Conservation (phyloP, 1,140 invertebrate genomes). For the Sipha flava region DNA sequence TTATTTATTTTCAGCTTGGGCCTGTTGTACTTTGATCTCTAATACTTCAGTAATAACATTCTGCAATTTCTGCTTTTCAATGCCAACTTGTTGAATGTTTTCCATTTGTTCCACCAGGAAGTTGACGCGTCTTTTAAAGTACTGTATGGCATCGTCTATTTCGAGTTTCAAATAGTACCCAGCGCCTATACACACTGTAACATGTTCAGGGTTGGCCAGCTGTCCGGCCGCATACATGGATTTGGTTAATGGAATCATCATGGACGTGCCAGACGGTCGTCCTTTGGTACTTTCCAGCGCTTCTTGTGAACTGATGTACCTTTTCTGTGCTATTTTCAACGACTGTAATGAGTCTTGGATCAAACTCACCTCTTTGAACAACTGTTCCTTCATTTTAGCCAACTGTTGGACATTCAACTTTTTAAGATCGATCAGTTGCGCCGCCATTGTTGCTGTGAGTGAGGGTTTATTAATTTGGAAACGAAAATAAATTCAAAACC, state of each 20-base stretch:
- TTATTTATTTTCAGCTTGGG: not conserved
- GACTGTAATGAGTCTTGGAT: slow-evolving; percentile 6
- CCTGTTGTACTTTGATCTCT: slow-evolving; percentile 4
- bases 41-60: slow-evolving; percentile 9
- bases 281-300: not conserved
- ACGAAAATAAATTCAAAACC: not conserved
- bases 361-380: slow-evolving; percentile 2
- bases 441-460: not conserved
- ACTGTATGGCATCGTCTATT: not conserved
- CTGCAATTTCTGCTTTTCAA: slow-evolving; percentile 23
- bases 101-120: slow-evolving; percentile 15
- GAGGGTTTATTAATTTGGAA: not conserved
- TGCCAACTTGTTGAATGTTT: slow-evolving; percentile 14
- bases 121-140: slow-evolving; percentile 10
- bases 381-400: slow-evolving; percentile 11
- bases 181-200: not conserved
- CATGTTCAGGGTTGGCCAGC: not conserved
- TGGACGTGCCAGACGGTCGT: not conserved
- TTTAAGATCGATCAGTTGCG: not conserved
- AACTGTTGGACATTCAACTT: slow-evolving; percentile 5
- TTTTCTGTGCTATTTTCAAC: not conserved
- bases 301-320: slow-evolving; percentile 15
- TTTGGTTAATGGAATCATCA: slow-evolving; percentile 22
- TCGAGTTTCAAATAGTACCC: not conserved
- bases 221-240: slow-evolving; percentile 8